These are phyloP conservation scores for Trachymyrmex cornetzi DNA, from an alignment of 1,140 invertebrate species.

Conservation along the genomic window DNA sequence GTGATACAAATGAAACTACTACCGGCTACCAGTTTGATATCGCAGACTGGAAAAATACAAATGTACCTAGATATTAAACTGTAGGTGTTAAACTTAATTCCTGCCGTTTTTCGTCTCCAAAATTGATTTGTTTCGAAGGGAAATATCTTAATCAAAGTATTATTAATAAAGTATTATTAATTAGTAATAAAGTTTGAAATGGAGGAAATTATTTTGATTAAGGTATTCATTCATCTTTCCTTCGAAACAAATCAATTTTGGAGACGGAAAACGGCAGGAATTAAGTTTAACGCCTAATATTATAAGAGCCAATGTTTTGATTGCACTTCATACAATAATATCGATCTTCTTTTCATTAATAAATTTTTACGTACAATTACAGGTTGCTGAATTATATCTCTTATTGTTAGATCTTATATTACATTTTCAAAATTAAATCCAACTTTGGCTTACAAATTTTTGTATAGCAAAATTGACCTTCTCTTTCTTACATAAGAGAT, in stretches of 20 bases:
- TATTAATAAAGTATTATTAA: too few species aligned
- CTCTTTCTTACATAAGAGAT: neutral
- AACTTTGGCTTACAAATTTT: neutral
- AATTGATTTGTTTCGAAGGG: too few species aligned
- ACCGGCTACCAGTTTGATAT: neutral
- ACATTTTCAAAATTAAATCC: neutral
- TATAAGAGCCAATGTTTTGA: neutral
- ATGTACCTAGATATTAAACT: too few species aligned
- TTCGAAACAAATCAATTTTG: too few species aligned
- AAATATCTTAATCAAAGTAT: too few species aligned
- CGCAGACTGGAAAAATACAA: neutral
- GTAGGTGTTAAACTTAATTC: too few species aligned
- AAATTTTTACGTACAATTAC: neutral
- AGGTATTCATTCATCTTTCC: too few species aligned
- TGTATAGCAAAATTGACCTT: neutral
- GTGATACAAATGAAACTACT: conserved; percentile 11
- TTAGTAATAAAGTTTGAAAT: too few species aligned
- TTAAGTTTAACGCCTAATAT: too few species aligned
- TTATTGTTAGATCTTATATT: neutral
- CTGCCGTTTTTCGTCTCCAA: too few species aligned
- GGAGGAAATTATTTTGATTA: too few species aligned
- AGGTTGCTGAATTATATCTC: neutral
- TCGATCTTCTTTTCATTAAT: neutral
- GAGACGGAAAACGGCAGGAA: too few species aligned
- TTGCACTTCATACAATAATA: neutral